Evolutionary conservation across 2,888 invertebrate species (phyloP).

Genomic region (Leistus spinibarbis): DNA sequence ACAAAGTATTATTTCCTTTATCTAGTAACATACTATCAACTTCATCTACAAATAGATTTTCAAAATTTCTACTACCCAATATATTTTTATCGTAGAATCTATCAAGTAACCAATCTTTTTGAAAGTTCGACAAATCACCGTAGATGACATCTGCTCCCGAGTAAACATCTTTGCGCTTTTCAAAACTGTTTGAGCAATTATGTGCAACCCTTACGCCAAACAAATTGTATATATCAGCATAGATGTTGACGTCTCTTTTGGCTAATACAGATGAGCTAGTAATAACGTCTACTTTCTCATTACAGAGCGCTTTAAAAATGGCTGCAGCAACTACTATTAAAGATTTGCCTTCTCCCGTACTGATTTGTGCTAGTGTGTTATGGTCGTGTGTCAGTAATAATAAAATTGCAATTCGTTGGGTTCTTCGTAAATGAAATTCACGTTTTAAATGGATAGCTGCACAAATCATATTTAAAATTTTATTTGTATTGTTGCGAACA

Average conservation of each 20-base stretch:
- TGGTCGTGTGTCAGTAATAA: slow-evolving; percentile 41
- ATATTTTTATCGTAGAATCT: slow-evolving; percentile 50
- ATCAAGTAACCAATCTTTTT: slow-evolving; percentile 50
- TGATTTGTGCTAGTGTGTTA: slow-evolving; percentile 48
- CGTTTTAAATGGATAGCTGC: slow-evolving; percentile 41
- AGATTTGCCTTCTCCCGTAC: slow-evolving; percentile 55
- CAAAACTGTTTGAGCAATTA: slow-evolving; percentile 46
- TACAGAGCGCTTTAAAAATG: slow-evolving; percentile 47
- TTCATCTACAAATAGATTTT: slow-evolving; percentile 54
- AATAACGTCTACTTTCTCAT: slow-evolving; percentile 49
- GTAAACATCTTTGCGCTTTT: slow-evolving; percentile 45
- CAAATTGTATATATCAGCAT: slow-evolving; percentile 44
- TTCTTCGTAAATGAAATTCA: slow-evolving; percentile 43
- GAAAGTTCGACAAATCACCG: slow-evolving; percentile 50
- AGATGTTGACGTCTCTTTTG: slow-evolving; percentile 45
- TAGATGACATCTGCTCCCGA: slow-evolving; percentile 48
- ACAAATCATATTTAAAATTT: slow-evolving; percentile 40
- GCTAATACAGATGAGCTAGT: slow-evolving; percentile 52
- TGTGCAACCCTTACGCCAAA: slow-evolving; percentile 48
- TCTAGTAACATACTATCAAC: slow-evolving; percentile 57
- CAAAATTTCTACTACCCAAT: slow-evolving; percentile 46
- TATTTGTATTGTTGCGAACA: slow-evolving; percentile 2
- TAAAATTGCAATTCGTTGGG: slow-evolving; percentile 47
- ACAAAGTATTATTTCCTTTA: slow-evolving; percentile 53
- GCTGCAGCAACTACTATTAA: slow-evolving; percentile 50